Percentiles rank a stretch among this genome's conserved stretches.
Conservation (phyloP, 2,113 vertebrate genomes). For the Thermophis baileyi region DNA sequence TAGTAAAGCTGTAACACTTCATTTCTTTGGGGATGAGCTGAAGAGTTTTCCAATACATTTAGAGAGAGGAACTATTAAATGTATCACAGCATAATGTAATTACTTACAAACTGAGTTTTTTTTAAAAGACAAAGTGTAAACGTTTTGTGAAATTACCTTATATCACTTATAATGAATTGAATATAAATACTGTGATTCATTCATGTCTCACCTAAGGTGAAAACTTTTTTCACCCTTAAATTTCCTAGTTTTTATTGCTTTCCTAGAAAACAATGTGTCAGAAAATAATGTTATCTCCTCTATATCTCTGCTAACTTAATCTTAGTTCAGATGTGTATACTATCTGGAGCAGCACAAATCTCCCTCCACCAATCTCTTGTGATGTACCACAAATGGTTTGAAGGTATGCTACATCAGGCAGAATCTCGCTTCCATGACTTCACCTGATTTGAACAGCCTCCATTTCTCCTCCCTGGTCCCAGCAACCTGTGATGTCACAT, state of each 20-base stretch:
- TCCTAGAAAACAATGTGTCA: neutral
- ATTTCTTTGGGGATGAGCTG: neutral
- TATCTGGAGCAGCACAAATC: neutral
- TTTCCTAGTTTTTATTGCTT: neutral
- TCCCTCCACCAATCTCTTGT: neutral
- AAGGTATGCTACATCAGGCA: neutral
- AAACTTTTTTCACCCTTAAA: neutral
- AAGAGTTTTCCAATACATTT: neutral
- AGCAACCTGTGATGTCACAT: neutral
- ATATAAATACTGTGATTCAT: constrained; percentile 1
- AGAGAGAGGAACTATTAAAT: neutral
- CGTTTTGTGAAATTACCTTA: constrained; percentile 19
- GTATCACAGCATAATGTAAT: constrained; percentile 24
- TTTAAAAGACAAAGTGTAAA: neutral
- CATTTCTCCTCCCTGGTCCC: neutral
- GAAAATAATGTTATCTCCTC: neutral
- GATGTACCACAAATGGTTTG: neutral
- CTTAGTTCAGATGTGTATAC: neutral
- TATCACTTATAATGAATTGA: constrained; percentile 6
- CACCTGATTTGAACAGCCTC: neutral
- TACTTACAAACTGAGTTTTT: neutral
- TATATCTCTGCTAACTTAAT: neutral
- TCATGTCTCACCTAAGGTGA: neutral
- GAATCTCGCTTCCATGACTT: neutral
- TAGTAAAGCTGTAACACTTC: neutral